Conservation (phyloP, 2,888 invertebrate species). For the Neria commutata region DNA sequence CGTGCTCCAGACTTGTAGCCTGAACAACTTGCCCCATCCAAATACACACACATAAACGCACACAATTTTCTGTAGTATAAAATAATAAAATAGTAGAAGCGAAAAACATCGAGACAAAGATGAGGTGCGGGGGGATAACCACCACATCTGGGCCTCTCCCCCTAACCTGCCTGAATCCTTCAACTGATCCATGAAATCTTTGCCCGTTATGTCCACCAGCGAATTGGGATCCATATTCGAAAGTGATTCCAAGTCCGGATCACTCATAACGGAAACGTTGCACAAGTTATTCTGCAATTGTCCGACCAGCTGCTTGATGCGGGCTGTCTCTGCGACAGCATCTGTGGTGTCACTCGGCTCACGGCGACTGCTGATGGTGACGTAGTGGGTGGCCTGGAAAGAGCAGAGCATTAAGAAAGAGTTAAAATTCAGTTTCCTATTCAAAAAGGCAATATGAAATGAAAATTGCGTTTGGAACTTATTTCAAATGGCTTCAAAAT, state of each 20-base stretch:
- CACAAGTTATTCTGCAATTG: slow-evolving; percentile 81
- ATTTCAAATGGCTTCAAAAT: no score
- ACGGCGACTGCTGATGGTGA: slow-evolving; percentile 64
- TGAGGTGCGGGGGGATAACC: slow-evolving; percentile 40
- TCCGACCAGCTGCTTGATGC: slow-evolving; percentile 77
- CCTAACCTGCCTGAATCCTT: slow-evolving; percentile 79
- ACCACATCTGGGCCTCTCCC: slow-evolving; percentile 41
- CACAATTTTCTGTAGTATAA: no score
- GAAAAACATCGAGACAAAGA: slow-evolving; percentile 47
- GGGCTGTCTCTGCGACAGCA: slow-evolving; percentile 58
- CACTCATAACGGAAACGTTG: slow-evolving; percentile 83
- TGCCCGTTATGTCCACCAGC: slow-evolving; percentile 79
- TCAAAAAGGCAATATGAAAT: no score
- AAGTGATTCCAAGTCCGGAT: slow-evolving; percentile 81
- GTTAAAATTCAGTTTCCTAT: no score
- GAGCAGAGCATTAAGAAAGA: no score
- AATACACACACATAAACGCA: no score
- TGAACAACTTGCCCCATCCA: no score
- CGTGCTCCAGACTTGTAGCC: no score
- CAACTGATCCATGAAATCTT: slow-evolving; percentile 68
- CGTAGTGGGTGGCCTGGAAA: slow-evolving; percentile 62
- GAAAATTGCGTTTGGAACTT: no score
- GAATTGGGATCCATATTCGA: slow-evolving; percentile 92
- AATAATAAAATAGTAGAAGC: slow-evolving; percentile 20
- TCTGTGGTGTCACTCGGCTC: slow-evolving; percentile 61